phyloP scores from a whole-genome alignment of 2,113 vertebrate species.

The Syngnathoides biaculeatus region DNA sequence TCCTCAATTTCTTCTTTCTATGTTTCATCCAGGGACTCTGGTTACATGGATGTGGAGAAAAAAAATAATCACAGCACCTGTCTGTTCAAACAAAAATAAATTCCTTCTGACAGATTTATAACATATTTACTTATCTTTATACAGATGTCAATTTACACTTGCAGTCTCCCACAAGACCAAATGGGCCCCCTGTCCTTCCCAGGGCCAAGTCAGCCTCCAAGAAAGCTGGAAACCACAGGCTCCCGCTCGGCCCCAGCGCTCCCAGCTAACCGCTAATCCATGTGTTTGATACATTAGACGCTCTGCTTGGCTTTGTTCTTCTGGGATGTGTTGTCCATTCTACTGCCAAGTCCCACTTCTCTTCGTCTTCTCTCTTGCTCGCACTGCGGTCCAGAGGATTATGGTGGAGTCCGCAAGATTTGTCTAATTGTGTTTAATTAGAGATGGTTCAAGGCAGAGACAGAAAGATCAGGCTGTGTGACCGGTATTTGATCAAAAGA shows the following conservation, averaged over 20 bases:
- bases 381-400: slow-evolving; percentile 66
- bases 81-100: slow-evolving; percentile 60
- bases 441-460: slow-evolving; percentile 58
- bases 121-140: slow-evolving; percentile 67
- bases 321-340: slow-evolving; percentile 62
- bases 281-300: slow-evolving; percentile 79
- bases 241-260: slow-evolving; percentile 59
- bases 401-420: slow-evolving; percentile 67
- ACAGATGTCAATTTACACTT: slow-evolving; percentile 71
- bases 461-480: slow-evolving; percentile 44
- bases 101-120: slow-evolving; percentile 51
- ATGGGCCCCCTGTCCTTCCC: slow-evolving; percentile 49
- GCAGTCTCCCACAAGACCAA: slow-evolving; percentile 65
- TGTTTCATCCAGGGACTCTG: slow-evolving; percentile 37
- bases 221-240: slow-evolving; percentile 69
- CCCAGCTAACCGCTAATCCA: slow-evolving; percentile 75
- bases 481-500: slow-evolving; percentile 42
- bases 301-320: slow-evolving; percentile 66
- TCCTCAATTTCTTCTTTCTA: slow-evolving; percentile 22
- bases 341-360: slow-evolving; percentile 59
- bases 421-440: slow-evolving; percentile 77
- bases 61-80: slow-evolving; percentile 59
- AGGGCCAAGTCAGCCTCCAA: slow-evolving; percentile 64
- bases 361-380: slow-evolving; percentile 37
- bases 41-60: slow-evolving; percentile 61